Evolutionary conservation across 2,888 invertebrate species (phyloP).

Genomic region (Nasonovia ribisnigri): DNA sequence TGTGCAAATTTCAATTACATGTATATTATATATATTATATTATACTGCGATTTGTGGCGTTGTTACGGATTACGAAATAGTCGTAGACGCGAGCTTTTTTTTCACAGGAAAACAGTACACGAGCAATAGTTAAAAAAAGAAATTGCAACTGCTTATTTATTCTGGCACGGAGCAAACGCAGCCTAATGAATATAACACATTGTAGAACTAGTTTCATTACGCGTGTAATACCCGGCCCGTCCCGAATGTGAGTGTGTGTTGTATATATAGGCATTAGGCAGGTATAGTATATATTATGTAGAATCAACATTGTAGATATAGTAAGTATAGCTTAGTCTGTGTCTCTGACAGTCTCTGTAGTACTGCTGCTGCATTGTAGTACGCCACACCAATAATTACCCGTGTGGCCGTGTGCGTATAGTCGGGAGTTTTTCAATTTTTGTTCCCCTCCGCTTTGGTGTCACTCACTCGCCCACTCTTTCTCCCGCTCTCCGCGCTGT

Average conservation of each 20-base stretch:
- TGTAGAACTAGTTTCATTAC: slow-evolving; percentile 39
- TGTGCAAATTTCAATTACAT: neutral
- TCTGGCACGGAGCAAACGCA: slow-evolving; percentile 31
- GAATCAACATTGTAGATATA: too few species aligned
- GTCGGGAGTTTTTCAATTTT: slow-evolving; percentile 39
- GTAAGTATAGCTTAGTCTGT: neutral
- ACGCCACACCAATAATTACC: slow-evolving; percentile 50
- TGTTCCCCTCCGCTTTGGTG: neutral
- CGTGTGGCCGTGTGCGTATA: neutral
- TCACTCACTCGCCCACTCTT: neutral
- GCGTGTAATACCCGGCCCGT: neutral
- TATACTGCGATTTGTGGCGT: neutral
- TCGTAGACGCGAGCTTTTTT: slow-evolving; percentile 24
- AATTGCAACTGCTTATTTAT: slow-evolving; percentile 9
- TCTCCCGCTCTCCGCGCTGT: neutral
- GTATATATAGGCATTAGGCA: neutral
- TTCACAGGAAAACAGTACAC: neutral
- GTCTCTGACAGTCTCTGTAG: neutral
- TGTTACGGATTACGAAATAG: slow-evolving; percentile 14
- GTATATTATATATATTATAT: neutral
- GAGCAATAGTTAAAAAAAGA: slow-evolving; percentile 23
- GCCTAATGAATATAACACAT: neutral
- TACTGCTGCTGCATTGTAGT: slow-evolving; percentile 6
- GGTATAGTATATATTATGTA: neutral
- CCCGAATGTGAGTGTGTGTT: neutral